Evolutionary conservation across 2,797 vertebrate species (phyloP).

Genomic region (Coluber constrictor): DNA sequence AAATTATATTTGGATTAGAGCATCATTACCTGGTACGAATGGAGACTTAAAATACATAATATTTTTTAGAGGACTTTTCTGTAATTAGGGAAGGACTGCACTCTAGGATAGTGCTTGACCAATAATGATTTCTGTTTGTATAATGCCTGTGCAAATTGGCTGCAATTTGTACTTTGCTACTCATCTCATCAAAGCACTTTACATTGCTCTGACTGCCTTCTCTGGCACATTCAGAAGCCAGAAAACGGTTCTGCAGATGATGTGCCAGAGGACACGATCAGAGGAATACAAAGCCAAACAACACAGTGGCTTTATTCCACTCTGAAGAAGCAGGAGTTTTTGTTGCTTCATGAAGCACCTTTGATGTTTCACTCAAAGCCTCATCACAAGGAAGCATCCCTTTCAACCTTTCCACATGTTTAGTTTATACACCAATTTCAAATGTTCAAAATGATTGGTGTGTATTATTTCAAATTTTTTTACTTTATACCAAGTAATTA

Average conservation of each 20-base stretch:
- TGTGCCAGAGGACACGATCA: not conserved
- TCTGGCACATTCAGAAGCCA: not conserved
- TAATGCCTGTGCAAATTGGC: not conserved
- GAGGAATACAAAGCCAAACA: not conserved
- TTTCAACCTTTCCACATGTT: not conserved
- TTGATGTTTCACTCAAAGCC: not conserved
- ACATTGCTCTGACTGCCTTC: not conserved
- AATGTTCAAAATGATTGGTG: not conserved
- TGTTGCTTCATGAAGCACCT: not conserved
- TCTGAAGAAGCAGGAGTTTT: not conserved
- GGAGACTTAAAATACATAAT: conserved; percentile 42
- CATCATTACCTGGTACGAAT: conserved; percentile 42
- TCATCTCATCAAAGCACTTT: not conserved
- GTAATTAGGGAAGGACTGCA: conserved; percentile 54
- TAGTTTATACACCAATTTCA: not conserved
- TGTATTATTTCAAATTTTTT: not conserved
- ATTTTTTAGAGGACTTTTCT: conserved; percentile 49
- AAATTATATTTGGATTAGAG: conserved; percentile 30
- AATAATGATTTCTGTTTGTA: not conserved
- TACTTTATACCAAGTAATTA: conserved; percentile 23
- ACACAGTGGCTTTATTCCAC: not conserved
- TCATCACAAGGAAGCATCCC: not conserved
- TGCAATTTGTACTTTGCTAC: not conserved
- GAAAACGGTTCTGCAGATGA: not conserved
- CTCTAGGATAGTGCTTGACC: conserved; percentile 38